These are phyloP conservation scores for Synergus itoensis DNA, from an alignment of 2,888 invertebrate genomes.

Conservation along the genomic window DNA sequence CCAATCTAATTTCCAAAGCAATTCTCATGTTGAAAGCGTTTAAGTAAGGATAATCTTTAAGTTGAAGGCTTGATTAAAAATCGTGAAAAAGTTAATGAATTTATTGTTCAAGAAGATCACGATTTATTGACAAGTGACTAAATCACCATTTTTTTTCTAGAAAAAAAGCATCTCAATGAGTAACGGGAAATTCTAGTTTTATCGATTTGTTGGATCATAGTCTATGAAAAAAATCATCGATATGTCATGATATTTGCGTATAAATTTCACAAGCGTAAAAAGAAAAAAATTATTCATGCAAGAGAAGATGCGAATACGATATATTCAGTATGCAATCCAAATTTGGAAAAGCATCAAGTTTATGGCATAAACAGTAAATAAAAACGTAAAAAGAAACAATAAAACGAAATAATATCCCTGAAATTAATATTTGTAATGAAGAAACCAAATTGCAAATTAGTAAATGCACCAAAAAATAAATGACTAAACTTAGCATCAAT, in stretches of 20 bases:
- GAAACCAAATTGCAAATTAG: not conserved
- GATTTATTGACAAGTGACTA: not conserved
- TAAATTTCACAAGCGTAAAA: not conserved
- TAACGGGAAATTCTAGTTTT: conserved; percentile 15
- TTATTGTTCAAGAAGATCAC: not conserved
- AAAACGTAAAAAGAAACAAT: not conserved
- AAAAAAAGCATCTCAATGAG: not conserved
- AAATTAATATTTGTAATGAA: not conserved
- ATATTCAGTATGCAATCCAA: not conserved
- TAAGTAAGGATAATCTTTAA: not conserved
- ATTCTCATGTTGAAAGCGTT: not conserved
- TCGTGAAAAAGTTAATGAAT: not conserved
- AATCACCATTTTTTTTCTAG: not conserved
- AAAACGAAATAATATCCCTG: not conserved
- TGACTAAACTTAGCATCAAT: conserved; percentile 7
- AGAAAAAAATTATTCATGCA: not conserved
- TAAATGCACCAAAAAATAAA: not conserved
- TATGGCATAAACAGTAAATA: too few species aligned
- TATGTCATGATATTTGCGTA: not conserved
- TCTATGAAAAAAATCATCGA: not conserved
- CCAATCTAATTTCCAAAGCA: not conserved
- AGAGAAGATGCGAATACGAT: not conserved
- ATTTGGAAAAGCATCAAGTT: too few species aligned
- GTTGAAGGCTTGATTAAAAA: not conserved
- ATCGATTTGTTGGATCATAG: not conserved